Evolutionary conservation across 2,797 vertebrate species (phyloP).

Genomic region (Sebastolobus alascanus): DNA sequence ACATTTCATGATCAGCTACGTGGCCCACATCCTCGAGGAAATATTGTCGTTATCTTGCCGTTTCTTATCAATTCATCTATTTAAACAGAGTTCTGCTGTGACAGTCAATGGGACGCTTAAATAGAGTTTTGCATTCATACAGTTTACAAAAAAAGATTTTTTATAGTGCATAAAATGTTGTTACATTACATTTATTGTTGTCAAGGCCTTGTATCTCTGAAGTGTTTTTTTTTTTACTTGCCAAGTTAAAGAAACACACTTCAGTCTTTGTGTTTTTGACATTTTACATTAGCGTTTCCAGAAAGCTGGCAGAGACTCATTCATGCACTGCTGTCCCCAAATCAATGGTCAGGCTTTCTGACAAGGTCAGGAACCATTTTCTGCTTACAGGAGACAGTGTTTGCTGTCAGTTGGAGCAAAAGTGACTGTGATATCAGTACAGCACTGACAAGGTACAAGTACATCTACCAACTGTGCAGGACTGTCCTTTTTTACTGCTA

Average conservation of each 20-base stretch:
- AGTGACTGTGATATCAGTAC: conserved; percentile 35
- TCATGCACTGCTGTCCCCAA: conserved; percentile 37
- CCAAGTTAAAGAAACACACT: neutral
- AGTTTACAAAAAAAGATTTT: conserved; percentile 20
- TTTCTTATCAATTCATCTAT: conserved; percentile 19
- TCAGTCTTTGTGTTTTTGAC: conserved; percentile 17
- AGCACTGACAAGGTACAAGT: conserved; percentile 41
- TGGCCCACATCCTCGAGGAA: conserved; percentile 8
- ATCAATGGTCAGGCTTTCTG: conserved; percentile 52
- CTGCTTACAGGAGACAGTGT: conserved; percentile 48
- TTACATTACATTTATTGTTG: neutral
- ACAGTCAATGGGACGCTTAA: neutral
- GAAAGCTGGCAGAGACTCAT: conserved; percentile 34
- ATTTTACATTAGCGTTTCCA: conserved; percentile 34
- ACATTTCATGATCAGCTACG: conserved; percentile 68
- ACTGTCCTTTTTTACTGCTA: neutral
- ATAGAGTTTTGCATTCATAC: conserved; percentile 4
- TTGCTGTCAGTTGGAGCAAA: conserved; percentile 55
- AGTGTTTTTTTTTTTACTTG: neutral
- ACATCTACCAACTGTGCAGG: conserved; percentile 18
- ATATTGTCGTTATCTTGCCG: neutral
- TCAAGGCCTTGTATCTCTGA: conserved; percentile 9
- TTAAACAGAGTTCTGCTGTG: neutral
- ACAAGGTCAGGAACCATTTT: conserved; percentile 62
- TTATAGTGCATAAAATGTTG: neutral